Percentiles rank a stretch among this genome's conserved stretches.
These are phyloP conservation scores for Goniozus legneri DNA, from an alignment of 1,140 invertebrate species.

Conservation along the genomic window DNA sequence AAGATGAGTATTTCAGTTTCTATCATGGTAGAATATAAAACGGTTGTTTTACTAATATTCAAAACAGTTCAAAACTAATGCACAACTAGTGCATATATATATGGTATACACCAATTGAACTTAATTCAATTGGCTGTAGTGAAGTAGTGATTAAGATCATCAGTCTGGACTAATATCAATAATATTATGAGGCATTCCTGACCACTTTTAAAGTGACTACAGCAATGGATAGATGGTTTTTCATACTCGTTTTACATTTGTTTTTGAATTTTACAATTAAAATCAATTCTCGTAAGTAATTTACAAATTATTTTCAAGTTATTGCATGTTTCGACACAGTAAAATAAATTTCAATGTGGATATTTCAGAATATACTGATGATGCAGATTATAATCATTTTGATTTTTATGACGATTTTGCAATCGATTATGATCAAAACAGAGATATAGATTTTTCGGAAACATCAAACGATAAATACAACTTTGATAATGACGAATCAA, in stretches of 20 bases:
- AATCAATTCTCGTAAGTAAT: constrained; percentile 17
- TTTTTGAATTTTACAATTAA: constrained; percentile 8
- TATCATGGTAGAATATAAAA: too few relatives aligned
- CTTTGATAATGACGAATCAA: constrained; percentile 18
- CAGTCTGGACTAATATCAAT: too few relatives aligned
- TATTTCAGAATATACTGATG: constrained; percentile 33
- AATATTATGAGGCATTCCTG: too few relatives aligned
- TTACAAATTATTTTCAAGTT: too few relatives aligned
- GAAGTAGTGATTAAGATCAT: too few relatives aligned
- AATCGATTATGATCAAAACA: constrained; percentile 9
- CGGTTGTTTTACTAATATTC: too few relatives aligned
- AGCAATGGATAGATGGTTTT: constrained; percentile 17
- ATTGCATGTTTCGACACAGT: too few relatives aligned
- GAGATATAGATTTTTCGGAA: constrained; percentile 6
- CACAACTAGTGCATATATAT: not conserved
- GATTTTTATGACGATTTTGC: constrained; percentile 33
- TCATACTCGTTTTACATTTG: too few relatives aligned
- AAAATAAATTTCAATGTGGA: too few relatives aligned
- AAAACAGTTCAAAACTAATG: constrained; percentile 6
- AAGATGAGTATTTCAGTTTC: constrained; percentile 28
- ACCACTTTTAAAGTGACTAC: constrained; percentile 13
- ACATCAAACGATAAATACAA: too few relatives aligned
- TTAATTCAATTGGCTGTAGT: too few relatives aligned
- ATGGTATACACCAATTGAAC: not conserved
- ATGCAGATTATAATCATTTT: constrained; percentile 35